phyloP scores from a whole-genome alignment of 2,113 vertebrate species.

The Chunga burmeisteri region DNA sequence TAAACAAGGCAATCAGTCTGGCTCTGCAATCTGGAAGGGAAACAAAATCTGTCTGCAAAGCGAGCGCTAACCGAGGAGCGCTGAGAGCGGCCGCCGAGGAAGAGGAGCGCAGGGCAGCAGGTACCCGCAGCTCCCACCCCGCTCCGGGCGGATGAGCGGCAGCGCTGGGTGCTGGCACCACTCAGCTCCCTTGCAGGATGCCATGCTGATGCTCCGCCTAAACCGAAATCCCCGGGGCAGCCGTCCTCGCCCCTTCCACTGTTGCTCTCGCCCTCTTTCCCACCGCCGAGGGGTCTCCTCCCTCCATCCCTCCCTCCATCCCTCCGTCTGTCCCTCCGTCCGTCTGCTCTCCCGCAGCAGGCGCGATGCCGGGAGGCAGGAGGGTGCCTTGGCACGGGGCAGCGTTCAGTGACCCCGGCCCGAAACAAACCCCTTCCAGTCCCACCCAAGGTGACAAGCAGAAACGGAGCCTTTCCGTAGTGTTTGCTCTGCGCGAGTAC shows the following conservation, averaged over 20 bases:
- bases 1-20: not conserved
- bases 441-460: not conserved
- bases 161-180: not conserved
- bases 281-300: not conserved
- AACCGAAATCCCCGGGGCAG: accelerated
- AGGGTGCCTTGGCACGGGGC: not conserved
- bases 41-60: not conserved
- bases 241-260: not conserved
- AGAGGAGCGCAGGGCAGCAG: not conserved
- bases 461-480: not conserved
- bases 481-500: not conserved
- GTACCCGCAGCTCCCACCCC: accelerated
- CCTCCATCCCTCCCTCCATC: accelerated
- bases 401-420: not conserved
- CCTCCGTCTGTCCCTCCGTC: accelerated
- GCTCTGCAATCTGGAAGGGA: not conserved
- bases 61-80: accelerated
- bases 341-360: not conserved
- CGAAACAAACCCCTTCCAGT: not conserved
- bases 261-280: not conserved
- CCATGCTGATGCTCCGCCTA: accelerated
- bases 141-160: accelerated
- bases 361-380: accelerated
- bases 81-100: not conserved
- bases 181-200: not conserved